phyloP scores from a whole-genome alignment of 2,113 vertebrate species.

The Tympanuchus pallidicinctus region DNA sequence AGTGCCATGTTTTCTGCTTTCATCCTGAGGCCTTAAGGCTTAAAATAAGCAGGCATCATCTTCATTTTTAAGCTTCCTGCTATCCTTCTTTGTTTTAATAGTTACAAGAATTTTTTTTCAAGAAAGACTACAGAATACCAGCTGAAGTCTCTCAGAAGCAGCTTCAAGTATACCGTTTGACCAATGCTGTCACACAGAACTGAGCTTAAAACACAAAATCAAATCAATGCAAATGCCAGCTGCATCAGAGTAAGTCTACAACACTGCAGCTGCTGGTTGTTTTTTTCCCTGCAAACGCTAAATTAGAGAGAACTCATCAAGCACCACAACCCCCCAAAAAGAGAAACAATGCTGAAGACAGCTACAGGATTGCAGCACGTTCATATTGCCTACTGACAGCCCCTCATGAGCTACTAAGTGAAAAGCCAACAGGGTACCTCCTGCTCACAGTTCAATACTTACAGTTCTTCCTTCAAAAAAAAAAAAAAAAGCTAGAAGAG shows the following conservation, averaged over 20 bases:
- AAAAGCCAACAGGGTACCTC: not conserved
- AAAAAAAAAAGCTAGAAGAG: not conserved
- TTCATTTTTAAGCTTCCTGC: not conserved
- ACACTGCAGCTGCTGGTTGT: not conserved
- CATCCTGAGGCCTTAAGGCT: not conserved
- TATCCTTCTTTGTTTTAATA: not conserved
- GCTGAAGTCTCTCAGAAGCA: not conserved
- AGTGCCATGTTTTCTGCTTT: not conserved
- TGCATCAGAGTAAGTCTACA: not conserved
- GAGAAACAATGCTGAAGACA: not conserved
- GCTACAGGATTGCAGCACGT: not conserved
- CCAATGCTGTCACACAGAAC: not conserved
- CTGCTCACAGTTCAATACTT: not conserved
- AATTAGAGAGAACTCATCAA: not conserved
- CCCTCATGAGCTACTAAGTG: not conserved
- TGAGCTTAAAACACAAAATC: not conserved
- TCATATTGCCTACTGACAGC: rapidly evolving
- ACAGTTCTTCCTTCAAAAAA: not conserved
- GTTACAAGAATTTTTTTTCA: not conserved
- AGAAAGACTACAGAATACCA: not conserved
- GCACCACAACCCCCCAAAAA: not conserved
- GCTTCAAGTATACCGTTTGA: not conserved
- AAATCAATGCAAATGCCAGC: rapidly evolving
- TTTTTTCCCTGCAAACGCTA: rapidly evolving
- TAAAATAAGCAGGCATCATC: not conserved